These are phyloP conservation scores for Aphyosemion australe DNA, from an alignment of 2,113 vertebrate species.

Conservation along the genomic window DNA sequence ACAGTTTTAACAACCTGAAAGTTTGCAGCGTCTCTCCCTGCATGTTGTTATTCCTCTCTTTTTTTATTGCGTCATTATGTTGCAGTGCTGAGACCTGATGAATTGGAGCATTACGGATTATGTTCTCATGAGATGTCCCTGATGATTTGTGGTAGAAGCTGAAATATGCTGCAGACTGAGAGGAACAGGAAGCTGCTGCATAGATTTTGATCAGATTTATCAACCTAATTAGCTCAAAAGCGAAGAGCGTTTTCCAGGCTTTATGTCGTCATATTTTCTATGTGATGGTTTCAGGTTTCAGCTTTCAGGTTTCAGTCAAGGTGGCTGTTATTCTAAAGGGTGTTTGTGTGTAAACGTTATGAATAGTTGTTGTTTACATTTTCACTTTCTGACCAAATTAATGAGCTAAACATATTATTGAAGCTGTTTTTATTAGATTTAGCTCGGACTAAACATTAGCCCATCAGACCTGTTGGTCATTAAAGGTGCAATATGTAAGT, in stretches of 20 bases:
- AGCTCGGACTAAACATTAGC: no score
- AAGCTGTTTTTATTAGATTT: no score
- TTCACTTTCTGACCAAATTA: no score
- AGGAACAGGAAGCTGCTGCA: slow-evolving; percentile 19
- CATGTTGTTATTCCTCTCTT: slow-evolving; percentile 19
- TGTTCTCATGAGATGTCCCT: slow-evolving; percentile 45
- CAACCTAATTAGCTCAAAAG: slow-evolving; percentile 43
- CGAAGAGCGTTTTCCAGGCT: slow-evolving; percentile 17
- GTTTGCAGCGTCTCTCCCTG: slow-evolving; percentile 46
- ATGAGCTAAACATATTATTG: no score
- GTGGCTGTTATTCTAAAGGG: no score
- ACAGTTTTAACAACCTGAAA: slow-evolving; percentile 63
- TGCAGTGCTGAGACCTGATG: slow-evolving; percentile 43
- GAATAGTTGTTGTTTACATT: no score
- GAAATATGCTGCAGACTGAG: slow-evolving; percentile 40
- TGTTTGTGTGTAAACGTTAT: no score
- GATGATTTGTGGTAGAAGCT: slow-evolving; percentile 51
- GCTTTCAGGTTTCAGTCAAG: neutral
- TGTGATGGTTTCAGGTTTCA: slow-evolving; percentile 21
- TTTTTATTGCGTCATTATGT: slow-evolving; percentile 38
- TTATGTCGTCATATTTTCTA: slow-evolving; percentile 40
- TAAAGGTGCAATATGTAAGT: no score
- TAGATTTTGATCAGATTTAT: slow-evolving; percentile 50
- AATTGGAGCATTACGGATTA: slow-evolving; percentile 55
- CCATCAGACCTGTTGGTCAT: no score